phyloP scores from a whole-genome alignment of 1,140 invertebrate genomes.

The Lasaia peninsularis region DNA sequence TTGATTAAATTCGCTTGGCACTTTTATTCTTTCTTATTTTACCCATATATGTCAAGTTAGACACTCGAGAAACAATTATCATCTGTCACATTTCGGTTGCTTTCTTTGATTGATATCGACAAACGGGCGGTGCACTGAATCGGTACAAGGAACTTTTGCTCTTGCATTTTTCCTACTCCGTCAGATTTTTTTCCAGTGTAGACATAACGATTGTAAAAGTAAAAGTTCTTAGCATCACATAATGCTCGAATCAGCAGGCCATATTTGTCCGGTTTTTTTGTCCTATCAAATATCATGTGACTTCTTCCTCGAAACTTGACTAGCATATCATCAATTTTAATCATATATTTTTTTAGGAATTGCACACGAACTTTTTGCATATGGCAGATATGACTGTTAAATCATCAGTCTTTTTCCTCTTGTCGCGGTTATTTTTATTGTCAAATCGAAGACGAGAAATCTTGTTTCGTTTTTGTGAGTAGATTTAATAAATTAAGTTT shows the following conservation, averaged over 20 bases:
- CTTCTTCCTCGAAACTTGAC: constrained; percentile 30
- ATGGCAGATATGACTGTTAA: constrained; percentile 40
- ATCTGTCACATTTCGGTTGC: constrained; percentile 32
- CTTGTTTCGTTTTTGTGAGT: no score
- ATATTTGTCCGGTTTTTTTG: constrained; percentile 25
- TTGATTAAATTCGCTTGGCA: no score
- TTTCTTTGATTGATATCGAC: constrained; percentile 22
- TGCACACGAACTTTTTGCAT: constrained; percentile 51
- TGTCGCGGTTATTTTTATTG: no score
- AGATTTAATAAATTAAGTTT: no score
- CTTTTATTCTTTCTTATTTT: no score
- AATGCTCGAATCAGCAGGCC: constrained; percentile 19
- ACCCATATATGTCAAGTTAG: no score
- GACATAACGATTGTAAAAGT: constrained; percentile 32
- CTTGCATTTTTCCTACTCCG: constrained; percentile 23
- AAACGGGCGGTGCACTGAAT: constrained; percentile 34
- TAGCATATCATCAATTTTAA: constrained; percentile 57
- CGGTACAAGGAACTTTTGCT: constrained; percentile 30
- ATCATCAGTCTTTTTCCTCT: constrained; percentile 24
- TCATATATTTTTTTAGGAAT: constrained; percentile 39
- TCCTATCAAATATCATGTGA: constrained; percentile 30
- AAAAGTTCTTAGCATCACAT: constrained; percentile 26
- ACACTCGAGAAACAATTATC: constrained; percentile 33
- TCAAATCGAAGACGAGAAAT: no score
- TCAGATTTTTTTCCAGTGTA: constrained; percentile 29